Conservation (phyloP, 2,113 vertebrate species). For the Coracopsis vasa region DNA sequence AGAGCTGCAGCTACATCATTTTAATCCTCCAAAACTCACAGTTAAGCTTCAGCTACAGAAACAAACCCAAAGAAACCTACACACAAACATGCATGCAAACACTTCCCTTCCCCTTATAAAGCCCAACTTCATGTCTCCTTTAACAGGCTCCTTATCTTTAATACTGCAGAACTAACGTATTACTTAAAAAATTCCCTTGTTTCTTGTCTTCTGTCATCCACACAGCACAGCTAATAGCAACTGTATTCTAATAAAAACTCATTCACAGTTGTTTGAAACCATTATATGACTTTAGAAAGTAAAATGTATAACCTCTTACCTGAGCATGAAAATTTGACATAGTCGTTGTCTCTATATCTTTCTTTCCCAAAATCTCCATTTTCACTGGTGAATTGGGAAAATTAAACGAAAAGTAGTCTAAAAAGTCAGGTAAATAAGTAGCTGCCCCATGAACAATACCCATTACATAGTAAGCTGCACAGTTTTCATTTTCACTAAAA, state of each 20-base stretch:
- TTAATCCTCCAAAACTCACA: not conserved
- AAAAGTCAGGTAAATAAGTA: conserved; percentile 93
- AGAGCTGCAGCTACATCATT: not conserved
- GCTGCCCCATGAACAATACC: conserved; percentile 95
- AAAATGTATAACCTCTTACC: conserved; percentile 82
- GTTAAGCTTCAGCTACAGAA: not conserved
- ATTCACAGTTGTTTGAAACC: conserved; percentile 42
- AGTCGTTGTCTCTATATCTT: conserved; percentile 98
- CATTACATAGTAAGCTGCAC: conserved; percentile 95
- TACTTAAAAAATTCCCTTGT: not conserved
- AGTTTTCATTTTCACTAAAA: conserved; percentile 91
- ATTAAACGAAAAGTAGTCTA: conserved; percentile 97
- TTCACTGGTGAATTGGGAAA: conserved; percentile 97
- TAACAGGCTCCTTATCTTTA: not conserved
- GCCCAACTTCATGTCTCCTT: not conserved
- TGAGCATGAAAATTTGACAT: conserved; percentile 98
- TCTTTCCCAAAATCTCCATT: conserved; percentile 98
- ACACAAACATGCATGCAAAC: not conserved
- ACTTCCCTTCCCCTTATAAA: not conserved
- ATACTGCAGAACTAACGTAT: not conserved
- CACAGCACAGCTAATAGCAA: not conserved
- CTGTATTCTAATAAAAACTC: not conserved
- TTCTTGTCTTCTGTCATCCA: not conserved
- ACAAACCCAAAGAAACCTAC: not conserved
- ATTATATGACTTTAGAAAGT: conserved; percentile 43